Conservation (phyloP, 2,888 invertebrate genomes). For the Hypomecis atomaria region DNA sequence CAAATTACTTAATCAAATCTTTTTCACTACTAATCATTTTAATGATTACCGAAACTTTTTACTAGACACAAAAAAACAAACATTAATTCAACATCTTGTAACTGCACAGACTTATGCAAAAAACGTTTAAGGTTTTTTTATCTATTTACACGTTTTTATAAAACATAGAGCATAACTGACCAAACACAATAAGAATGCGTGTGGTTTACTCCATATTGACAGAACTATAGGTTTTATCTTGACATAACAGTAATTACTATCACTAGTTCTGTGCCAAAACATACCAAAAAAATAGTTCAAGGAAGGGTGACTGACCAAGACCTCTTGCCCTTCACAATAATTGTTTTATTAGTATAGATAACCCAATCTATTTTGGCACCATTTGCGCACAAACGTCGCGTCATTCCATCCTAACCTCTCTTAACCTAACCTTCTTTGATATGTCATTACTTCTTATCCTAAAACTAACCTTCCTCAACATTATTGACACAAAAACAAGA, state of each 20-base stretch:
- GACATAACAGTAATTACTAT: background rate
- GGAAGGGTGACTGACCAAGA: conserved; percentile 15
- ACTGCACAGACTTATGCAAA: too few relatives aligned
- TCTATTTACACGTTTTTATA: too few relatives aligned
- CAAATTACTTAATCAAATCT: background rate
- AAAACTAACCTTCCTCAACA: conserved; percentile 68
- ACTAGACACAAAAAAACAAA: too few relatives aligned
- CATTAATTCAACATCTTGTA: too few relatives aligned
- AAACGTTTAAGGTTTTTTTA: too few relatives aligned
- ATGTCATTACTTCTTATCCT: conserved; percentile 39
- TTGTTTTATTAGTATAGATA: conserved; percentile 3
- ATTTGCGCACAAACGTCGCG: background rate
- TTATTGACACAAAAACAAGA: conserved; percentile 56
- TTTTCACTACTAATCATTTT: too few relatives aligned
- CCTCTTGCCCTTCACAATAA: conserved; percentile 17
- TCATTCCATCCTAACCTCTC: conserved; percentile 5
- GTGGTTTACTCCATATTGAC: background rate
- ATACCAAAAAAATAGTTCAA: conserved; percentile 13
- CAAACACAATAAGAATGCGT: background rate
- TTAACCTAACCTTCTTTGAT: conserved; percentile 18
- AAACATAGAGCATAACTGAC: too few relatives aligned
- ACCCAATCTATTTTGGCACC: background rate
- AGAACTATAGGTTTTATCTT: background rate
- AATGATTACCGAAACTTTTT: too few relatives aligned
- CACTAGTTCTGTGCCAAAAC: background rate